phyloP scores from a whole-genome alignment of 2,888 invertebrate species.

The Eurytoma adleriae region DNA sequence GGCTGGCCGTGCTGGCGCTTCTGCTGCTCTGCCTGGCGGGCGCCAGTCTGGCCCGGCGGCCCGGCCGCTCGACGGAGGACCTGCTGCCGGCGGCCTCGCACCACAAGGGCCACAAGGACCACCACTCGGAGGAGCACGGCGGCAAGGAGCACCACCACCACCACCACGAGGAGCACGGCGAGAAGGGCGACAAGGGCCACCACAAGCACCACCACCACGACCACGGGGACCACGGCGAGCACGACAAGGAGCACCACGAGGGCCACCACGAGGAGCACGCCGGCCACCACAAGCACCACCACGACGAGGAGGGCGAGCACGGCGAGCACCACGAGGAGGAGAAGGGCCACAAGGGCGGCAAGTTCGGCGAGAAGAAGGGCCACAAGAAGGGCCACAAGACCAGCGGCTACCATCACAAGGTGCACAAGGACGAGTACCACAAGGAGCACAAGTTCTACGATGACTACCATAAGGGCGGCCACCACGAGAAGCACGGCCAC shows the following conservation, averaged over 20 bases:
- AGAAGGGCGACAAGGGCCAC: slow-evolving; percentile 88
- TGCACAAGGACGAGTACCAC: slow-evolving; percentile 87
- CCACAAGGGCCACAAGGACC: slow-evolving; percentile 64
- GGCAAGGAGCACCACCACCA: slow-evolving; percentile 83
- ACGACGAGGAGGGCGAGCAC: slow-evolving; percentile 81
- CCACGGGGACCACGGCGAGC: slow-evolving; percentile 78
- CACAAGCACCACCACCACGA: slow-evolving; percentile 87
- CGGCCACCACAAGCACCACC: slow-evolving; percentile 81
- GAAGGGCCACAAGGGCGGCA: slow-evolving; percentile 82
- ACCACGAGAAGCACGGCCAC: slow-evolving; percentile 83
- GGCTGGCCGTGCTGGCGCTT: neutral
- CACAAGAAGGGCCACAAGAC: slow-evolving; percentile 88
- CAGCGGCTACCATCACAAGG: slow-evolving; percentile 87
- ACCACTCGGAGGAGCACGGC: slow-evolving; percentile 82
- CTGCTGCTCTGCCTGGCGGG: slow-evolving; percentile 31
- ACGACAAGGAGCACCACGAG: slow-evolving; percentile 79
- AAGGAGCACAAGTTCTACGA: slow-evolving; percentile 89
- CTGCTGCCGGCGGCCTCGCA: slow-evolving; percentile 30
- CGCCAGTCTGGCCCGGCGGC: slow-evolving; percentile 6
- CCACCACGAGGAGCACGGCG: slow-evolving; percentile 84
- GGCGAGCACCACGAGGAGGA: slow-evolving; percentile 83
- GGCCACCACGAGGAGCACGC: slow-evolving; percentile 81
- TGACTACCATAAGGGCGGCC: slow-evolving; percentile 84
- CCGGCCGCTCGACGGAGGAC: neutral
- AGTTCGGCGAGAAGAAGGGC: slow-evolving; percentile 86